Conservation (phyloP, 1,140 invertebrate genomes). For the Magallana gigas region DNA sequence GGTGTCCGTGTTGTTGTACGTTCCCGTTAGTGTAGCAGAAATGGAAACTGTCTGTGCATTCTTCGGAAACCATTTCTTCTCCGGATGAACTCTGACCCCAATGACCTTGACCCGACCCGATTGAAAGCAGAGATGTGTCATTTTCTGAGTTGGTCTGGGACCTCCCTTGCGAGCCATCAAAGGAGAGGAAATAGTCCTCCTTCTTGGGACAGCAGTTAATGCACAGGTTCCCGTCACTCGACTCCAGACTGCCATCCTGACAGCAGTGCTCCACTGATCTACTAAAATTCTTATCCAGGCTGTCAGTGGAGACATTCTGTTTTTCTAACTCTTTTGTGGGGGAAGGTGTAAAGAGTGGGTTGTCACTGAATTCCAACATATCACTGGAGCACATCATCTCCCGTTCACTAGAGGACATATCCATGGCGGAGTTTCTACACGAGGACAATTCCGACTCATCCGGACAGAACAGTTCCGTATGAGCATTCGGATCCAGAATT, state of each 20-base stretch:
- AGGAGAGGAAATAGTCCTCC: constrained; percentile 75
- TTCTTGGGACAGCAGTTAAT: constrained; percentile 72
- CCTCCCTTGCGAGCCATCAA: constrained; percentile 70
- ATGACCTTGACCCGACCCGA: constrained; percentile 65
- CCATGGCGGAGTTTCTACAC: constrained; percentile 72
- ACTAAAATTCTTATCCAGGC: constrained; percentile 62
- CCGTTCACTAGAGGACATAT: constrained; percentile 74
- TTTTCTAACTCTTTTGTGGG: constrained; percentile 61
- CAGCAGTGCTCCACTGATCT: constrained; percentile 40
- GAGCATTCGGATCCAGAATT: constrained; percentile 29
- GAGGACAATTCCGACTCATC: constrained; percentile 74
- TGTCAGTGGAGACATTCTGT: constrained; percentile 67
- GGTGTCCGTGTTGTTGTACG: constrained; percentile 50
- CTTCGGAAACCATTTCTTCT: constrained; percentile 63
- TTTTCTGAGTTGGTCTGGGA: constrained; percentile 67
- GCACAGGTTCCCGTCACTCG: constrained; percentile 65
- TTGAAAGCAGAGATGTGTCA: constrained; percentile 68
- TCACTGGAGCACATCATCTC: constrained; percentile 77
- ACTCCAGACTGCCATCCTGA: constrained; percentile 57
- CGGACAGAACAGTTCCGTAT: constrained; percentile 58
- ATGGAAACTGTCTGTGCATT: constrained; percentile 74
- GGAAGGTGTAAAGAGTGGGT: constrained; percentile 74
- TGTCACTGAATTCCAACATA: constrained; percentile 74
- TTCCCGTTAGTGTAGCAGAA: constrained; percentile 64
- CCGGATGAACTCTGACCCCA: constrained; percentile 55